A percentile compares a stretch with the other conserved stretches of the same genome.
Conservation (phyloP, 92 coral and sea anemone genomes). For the Ricordea florida region DNA sequence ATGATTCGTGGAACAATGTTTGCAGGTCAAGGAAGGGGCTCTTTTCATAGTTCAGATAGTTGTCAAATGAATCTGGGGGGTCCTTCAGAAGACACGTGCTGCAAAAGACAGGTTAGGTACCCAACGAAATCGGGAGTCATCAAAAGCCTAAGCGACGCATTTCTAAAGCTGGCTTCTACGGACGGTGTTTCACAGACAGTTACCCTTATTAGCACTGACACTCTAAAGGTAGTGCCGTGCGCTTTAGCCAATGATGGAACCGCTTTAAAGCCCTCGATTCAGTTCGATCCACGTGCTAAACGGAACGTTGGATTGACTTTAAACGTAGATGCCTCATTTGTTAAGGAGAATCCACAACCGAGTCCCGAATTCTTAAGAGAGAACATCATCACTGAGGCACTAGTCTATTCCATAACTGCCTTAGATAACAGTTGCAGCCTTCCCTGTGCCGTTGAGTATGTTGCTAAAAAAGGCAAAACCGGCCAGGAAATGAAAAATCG, state of each 20-base stretch:
- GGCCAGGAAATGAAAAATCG: slow-evolving; percentile 13
- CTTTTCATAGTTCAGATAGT: neutral
- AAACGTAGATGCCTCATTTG: slow-evolving; percentile 25
- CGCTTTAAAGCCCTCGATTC: slow-evolving; percentile 42
- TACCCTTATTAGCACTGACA: slow-evolving; percentile 14
- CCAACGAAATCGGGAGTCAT: slow-evolving; percentile 42
- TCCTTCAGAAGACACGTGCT: neutral
- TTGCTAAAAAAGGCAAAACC: slow-evolving; percentile 46
- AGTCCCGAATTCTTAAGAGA: slow-evolving; percentile 27
- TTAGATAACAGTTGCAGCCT: slow-evolving; percentile 44
- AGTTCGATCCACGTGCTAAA: slow-evolving; percentile 41
- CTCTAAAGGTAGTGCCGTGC: slow-evolving; percentile 26
- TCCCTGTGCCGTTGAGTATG: slow-evolving; percentile 45
- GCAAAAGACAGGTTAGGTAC: slow-evolving; percentile 36
- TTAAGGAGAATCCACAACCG: slow-evolving; percentile 22
- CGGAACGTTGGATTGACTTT: slow-evolving; percentile 17
- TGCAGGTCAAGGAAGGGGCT: slow-evolving; percentile 4
- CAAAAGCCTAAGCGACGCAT: slow-evolving; percentile 3
- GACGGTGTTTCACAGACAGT: slow-evolving; percentile 12
- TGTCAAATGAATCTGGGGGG: slow-evolving; percentile 17
- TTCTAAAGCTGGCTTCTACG: slow-evolving; percentile 17
- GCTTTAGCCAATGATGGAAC: slow-evolving; percentile 45
- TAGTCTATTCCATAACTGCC: slow-evolving; percentile 17
- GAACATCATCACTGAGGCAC: slow-evolving; percentile 27
- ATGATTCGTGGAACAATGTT: slow-evolving; percentile 47